Conservation (phyloP, 2,797 vertebrate species). For the Thamnophis elegans region DNA sequence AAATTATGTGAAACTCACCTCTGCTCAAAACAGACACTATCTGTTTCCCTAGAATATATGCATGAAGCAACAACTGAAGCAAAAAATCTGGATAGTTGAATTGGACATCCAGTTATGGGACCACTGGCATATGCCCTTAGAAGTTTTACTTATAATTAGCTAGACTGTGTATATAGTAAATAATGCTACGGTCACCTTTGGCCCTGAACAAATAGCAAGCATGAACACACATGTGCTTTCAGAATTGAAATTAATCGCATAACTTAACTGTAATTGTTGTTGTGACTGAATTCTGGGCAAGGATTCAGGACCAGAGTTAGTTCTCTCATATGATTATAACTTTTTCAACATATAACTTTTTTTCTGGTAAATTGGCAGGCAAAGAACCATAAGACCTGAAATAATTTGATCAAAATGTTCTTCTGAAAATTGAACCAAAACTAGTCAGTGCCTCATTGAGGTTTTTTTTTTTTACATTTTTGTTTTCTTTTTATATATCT, state of each 20-base stretch:
- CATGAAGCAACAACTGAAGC: neutral
- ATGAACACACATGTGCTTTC: neutral
- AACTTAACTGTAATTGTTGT: neutral
- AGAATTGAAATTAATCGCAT: neutral
- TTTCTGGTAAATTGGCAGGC: neutral
- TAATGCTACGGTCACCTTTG: neutral
- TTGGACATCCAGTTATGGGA: neutral
- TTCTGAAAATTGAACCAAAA: neutral
- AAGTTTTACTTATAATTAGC: neutral
- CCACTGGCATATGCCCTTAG: neutral
- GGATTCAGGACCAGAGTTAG: neutral
- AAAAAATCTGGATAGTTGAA: neutral
- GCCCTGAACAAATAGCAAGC: neutral
- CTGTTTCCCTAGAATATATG: neutral
- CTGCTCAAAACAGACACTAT: neutral
- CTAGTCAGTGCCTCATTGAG: neutral
- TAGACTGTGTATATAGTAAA: neutral
- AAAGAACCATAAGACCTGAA: neutral
- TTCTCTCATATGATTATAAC: neutral
- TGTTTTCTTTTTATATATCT: neutral
- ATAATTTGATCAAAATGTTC: neutral
- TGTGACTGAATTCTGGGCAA: neutral
- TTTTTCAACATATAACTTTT: neutral
- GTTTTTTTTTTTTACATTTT: neutral
- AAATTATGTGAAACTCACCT: no score